phyloP scores from a whole-genome alignment of 2,113 vertebrate species.

The Ceyx cyanopectus region DNA sequence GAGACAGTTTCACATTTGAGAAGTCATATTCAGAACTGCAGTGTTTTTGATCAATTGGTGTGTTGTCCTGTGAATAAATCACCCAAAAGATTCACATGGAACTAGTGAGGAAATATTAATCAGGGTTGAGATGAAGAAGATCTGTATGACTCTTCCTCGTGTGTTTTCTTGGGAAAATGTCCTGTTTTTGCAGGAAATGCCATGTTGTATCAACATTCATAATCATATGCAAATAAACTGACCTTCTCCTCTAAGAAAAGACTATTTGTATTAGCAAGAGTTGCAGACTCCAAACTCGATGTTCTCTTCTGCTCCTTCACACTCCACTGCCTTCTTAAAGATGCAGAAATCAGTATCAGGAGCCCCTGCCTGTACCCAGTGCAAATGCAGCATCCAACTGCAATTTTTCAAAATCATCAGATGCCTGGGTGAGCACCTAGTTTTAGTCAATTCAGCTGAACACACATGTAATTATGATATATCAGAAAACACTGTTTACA shows the following conservation, averaged over 20 bases:
- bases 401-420: constrained; percentile 13
- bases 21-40: background rate
- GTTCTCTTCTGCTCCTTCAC: background rate
- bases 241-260: background rate
- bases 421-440: background rate
- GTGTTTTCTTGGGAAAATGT: background rate
- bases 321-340: background rate
- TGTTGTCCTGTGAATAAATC: background rate
- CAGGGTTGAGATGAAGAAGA: background rate
- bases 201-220: background rate
- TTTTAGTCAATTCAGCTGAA: background rate
- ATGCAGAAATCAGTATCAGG: background rate
- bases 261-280: background rate
- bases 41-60: background rate
- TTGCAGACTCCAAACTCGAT: background rate
- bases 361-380: background rate
- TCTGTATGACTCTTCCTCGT: background rate
- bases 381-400: background rate
- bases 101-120: background rate
- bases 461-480: background rate
- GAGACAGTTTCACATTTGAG: background rate
- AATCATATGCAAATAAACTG: background rate
- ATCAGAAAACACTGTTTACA: background rate
- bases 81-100: background rate
- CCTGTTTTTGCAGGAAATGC: background rate